Percentiles rank a stretch among this genome's conserved stretches.
These are phyloP conservation scores for Agonopterix subpropinquella DNA, from an alignment of 2,888 invertebrate genomes.

Conservation along the genomic window DNA sequence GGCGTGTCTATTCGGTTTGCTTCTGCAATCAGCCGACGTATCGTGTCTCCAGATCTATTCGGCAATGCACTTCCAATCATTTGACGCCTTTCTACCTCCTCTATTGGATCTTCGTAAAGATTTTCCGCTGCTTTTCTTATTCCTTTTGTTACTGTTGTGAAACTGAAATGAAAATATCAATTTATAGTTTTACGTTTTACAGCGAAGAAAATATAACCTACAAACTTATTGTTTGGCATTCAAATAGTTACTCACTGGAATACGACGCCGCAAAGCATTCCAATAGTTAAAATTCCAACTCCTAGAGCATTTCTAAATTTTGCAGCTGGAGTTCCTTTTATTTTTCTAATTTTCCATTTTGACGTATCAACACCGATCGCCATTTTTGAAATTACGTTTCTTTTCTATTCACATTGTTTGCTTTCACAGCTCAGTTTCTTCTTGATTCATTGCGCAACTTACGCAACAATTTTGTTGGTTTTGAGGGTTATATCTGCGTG, in stretches of 20 bases:
- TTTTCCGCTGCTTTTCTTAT: constrained; percentile 35
- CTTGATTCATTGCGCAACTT: too few species aligned
- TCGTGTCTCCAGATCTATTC: constrained; percentile 30
- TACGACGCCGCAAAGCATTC: constrained; percentile 49
- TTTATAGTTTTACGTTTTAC: background rate
- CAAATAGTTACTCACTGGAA: constrained; percentile 60
- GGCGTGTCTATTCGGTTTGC: constrained; percentile 40
- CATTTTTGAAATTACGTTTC: constrained; percentile 36
- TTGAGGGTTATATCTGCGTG: too few species aligned
- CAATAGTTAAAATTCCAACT: constrained; percentile 54
- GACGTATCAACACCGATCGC: constrained; percentile 71
- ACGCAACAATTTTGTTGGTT: too few species aligned
- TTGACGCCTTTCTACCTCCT: constrained; percentile 55
- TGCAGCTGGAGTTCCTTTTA: constrained; percentile 79
- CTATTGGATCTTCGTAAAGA: constrained; percentile 56
- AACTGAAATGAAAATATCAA: constrained; percentile 33
- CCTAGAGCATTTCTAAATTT: constrained; percentile 72
- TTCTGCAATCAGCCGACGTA: constrained; percentile 39
- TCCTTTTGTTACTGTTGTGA: constrained; percentile 32
- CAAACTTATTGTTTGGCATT: constrained; percentile 10
- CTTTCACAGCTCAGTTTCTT: too few species aligned
- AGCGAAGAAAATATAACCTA: constrained; percentile 22
- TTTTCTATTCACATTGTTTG: background rate
- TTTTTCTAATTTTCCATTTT: constrained; percentile 79
- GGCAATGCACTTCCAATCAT: constrained; percentile 53